Evolutionary conservation across 2,888 invertebrate species (phyloP).

Genomic region (Eupeodes latifasciatus): DNA sequence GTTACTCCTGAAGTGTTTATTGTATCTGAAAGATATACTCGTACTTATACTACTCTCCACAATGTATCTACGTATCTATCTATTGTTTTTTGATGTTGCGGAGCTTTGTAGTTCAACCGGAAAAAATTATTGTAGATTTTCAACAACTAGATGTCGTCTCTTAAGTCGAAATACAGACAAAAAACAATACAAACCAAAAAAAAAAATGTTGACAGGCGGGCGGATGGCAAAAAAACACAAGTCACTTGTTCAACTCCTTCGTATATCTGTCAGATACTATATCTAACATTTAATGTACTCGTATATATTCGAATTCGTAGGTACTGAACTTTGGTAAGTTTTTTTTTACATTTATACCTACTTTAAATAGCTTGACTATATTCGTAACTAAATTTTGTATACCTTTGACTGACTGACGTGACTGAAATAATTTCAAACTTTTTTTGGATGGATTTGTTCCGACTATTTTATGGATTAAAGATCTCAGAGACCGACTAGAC

Average conservation of each 20-base stretch:
- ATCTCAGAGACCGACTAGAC: slow-evolving; percentile 40
- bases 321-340: slow-evolving; percentile 13
- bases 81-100: slow-evolving; percentile 3
- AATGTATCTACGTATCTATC: too few species aligned
- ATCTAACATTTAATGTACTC: slow-evolving; percentile 19
- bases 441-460: slow-evolving; percentile 47
- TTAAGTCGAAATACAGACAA: neutral
- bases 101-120: slow-evolving; percentile 45
- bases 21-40: slow-evolving; percentile 32
- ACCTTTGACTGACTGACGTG: slow-evolving; percentile 55
- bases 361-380: slow-evolving; percentile 29
- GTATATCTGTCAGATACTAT: slow-evolving; percentile 57
- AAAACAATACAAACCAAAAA: neutral
- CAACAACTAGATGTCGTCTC: slow-evolving; percentile 44
- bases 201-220: slow-evolving; percentile 45
- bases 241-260: slow-evolving; percentile 66
- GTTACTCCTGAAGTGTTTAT: slow-evolving; percentile 70
- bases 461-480: slow-evolving; percentile 57
- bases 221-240: slow-evolving; percentile 49
- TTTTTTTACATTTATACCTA: slow-evolving; percentile 12
- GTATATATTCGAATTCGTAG: neutral
- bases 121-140: slow-evolving; percentile 65
- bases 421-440: slow-evolving; percentile 67
- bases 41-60: neutral
- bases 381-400: too few species aligned